Base-by-base conservation (phyloP, 2,797 vertebrate genomes). In the Heterohyrax brucei region DNA sequence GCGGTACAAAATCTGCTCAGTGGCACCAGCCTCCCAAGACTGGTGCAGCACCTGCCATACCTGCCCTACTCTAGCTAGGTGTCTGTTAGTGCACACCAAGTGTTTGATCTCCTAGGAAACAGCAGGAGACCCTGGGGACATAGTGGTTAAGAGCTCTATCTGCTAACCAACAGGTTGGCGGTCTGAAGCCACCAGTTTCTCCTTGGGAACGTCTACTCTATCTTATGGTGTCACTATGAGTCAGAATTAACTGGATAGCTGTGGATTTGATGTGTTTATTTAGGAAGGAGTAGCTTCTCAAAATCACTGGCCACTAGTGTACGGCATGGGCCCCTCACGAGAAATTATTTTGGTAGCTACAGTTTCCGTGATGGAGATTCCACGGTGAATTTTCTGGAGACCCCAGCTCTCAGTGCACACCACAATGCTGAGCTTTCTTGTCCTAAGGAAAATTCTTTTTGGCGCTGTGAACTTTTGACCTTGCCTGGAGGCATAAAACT, bases 341-440 rank as follows among this genome's bases (percentile, higher is more conserved):
- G 46, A 59, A 81, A 70, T 50, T 79, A 75, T 90, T 95, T 95
- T 94, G 86, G 82, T 79, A 91, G 72, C 30, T 86, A 21, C 83
- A 4, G 22, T 87, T 24, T 87, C 59, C 33, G 7, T 61, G 79
- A 53, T 62, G 28, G 50, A 4, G 26, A 93, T 93, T 87, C 33
- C 46, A 5, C 46, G 80, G 77, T 79, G 61, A 72, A 33, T 64
- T 92, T 92, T 95, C 81, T 92, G 18, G 56, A 88, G 28, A 21
- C 76, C 18, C 73, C 10, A 87, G 48, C 19, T 93, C 26, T 78
- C 53, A 73, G 28, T n/a, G 86, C 3, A 87, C 70, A 33, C 61
- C 44, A 73, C 95, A 90, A 84, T 33, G 53, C 22, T 88, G 28
- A 94, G 4, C 28, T 95, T 95, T 7, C 56, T 95, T 96, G 97